Percentiles rank a stretch among this genome's conserved stretches.
phyloP scores from a whole-genome alignment of 2,888 invertebrate species.

The Seira sanloemensis region DNA sequence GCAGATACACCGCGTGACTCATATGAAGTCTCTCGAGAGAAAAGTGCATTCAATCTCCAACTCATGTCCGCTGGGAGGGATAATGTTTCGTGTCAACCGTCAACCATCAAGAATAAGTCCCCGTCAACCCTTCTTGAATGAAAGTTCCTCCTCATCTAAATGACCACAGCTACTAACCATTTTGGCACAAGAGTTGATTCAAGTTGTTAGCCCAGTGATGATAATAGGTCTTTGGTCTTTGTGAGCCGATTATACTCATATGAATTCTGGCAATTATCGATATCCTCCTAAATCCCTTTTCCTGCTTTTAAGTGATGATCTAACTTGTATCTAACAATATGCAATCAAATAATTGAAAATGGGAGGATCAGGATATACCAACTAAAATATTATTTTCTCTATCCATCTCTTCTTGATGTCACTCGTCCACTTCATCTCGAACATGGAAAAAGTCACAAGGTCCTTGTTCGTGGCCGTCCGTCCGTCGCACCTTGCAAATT shows the following conservation, averaged over 20 bases:
- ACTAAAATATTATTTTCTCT: no score
- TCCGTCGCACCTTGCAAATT: not conserved
- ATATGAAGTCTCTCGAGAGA: no score
- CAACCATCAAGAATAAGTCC: no score
- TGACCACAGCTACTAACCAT: not conserved
- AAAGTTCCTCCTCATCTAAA: conserved; percentile 1
- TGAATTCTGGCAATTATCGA: not conserved
- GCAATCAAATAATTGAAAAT: conserved; percentile 1
- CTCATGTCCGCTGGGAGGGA: no score
- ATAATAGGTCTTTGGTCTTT: no score
- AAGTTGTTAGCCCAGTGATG: not conserved
- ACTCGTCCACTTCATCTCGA: not conserved
- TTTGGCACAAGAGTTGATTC: not conserved
- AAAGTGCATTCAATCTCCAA: no score
- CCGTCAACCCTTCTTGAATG: not conserved
- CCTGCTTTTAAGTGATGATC: not conserved
- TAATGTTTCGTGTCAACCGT: not conserved
- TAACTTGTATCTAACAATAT: no score
- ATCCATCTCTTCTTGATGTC: not conserved
- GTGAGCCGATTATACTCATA: not conserved
- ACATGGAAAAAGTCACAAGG: not conserved
- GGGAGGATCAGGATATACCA: no score
- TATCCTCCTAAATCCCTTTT: not conserved
- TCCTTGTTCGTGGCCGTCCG: not conserved
- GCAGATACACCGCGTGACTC: no score